phyloP scores from a whole-genome alignment of 2,797 vertebrate species.

The Corythornis leucogaster region DNA sequence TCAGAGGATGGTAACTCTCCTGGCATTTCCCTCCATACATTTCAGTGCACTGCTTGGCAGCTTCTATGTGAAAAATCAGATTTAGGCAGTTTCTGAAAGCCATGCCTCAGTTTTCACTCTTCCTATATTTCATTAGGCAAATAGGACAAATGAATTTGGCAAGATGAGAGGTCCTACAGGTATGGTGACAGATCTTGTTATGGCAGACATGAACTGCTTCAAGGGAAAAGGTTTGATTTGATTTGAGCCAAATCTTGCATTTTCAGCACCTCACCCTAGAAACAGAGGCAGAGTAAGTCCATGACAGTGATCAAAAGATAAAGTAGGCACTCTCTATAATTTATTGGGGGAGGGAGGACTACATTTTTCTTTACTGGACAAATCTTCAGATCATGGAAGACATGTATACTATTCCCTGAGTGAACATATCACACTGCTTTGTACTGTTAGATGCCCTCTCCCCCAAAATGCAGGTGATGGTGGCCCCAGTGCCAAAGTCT shows the following conservation, averaged over 20 bases:
- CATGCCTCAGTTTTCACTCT: not conserved
- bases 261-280: not conserved
- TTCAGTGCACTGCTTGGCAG: not conserved
- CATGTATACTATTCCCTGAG: not conserved
- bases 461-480: not conserved
- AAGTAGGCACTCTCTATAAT: not conserved
- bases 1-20: not conserved
- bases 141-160: not conserved
- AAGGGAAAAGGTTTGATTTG: not conserved
- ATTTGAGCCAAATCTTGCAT: not conserved
- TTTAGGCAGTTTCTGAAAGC: not conserved
- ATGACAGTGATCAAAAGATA: not conserved
- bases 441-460: not conserved
- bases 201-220: not conserved
- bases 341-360: accelerated
- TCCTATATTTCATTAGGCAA: not conserved
- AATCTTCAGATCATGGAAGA: not conserved
- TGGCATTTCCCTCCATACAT: not conserved
- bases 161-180: not conserved
- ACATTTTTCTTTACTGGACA: not conserved
- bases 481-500: not conserved
- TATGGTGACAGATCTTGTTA: not conserved
- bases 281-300: not conserved
- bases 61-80: not conserved
- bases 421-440: not conserved